A percentile compares a stretch with the other conserved stretches of the same genome.
These are phyloP conservation scores for Mayetiola destructor DNA, from an alignment of 2,888 invertebrate species.

Conservation along the genomic window DNA sequence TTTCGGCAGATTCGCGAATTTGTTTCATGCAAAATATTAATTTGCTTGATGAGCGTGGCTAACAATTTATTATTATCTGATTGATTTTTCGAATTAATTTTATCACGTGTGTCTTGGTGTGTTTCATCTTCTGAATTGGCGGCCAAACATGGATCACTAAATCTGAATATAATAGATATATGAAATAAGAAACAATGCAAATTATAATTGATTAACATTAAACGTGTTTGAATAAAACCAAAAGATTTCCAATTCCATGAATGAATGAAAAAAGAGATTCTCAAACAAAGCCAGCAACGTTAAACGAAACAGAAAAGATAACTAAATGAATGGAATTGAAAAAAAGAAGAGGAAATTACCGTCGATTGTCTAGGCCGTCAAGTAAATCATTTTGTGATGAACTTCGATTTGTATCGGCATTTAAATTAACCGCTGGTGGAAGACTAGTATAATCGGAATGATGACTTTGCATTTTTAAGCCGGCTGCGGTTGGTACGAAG, in stretches of 20 bases:
- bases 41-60: constrained; percentile 52
- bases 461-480: not conserved
- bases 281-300: not conserved
- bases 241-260: too few species aligned
- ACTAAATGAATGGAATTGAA: not conserved
- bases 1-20: constrained; percentile 63
- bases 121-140: constrained; percentile 34
- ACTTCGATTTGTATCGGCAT: not conserved
- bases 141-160: constrained; percentile 34
- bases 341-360: too few species aligned
- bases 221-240: not conserved
- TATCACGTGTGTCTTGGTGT: not conserved
- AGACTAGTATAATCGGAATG: constrained; percentile 10
- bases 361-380: constrained; percentile 1
- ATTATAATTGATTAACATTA: not conserved
- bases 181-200: not conserved
- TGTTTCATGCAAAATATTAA: constrained; percentile 51
- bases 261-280: not conserved
- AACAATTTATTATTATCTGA: constrained; percentile 32
- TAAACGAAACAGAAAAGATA: not conserved
- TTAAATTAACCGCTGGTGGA: constrained; percentile 5
- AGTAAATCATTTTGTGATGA: constrained; percentile 11
- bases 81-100: constrained; percentile 21
- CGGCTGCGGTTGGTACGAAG: not conserved
- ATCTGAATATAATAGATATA: constrained; percentile 26